phyloP scores from a whole-genome alignment of 1,140 invertebrate genomes.

The Macrotrachela quadricornifera region DNA sequence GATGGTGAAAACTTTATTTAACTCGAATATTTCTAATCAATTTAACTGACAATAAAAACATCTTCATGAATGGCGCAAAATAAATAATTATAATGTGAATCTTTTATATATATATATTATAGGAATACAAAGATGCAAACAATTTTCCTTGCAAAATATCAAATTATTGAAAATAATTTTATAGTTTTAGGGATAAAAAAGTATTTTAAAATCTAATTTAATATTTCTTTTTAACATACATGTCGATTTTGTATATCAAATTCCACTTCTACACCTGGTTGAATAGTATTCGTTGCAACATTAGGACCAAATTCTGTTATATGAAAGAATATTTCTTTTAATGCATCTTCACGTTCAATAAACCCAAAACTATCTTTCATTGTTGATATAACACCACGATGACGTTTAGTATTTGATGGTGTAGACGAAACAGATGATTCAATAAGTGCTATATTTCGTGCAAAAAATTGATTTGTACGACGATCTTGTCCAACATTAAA shows the following conservation, averaged over 20 bases:
- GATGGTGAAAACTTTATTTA: no score
- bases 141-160: no score
- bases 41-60: no score
- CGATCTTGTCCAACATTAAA: no score
- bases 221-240: constrained; percentile 37
- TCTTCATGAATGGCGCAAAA: no score
- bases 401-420: constrained; percentile 19
- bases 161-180: no score
- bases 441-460: background rate
- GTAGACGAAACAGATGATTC: background rate
- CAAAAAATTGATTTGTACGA: background rate
- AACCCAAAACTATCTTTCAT: constrained; percentile 92
- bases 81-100: no score
- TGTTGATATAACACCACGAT: constrained; percentile 79
- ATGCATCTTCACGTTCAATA: constrained; percentile 82
- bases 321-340: constrained; percentile 69
- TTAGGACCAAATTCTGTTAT: constrained; percentile 32
- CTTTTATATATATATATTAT: no score
- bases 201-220: background rate
- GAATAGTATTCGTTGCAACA: constrained; percentile 39
- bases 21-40: no score
- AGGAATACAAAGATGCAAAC: no score
- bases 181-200: no score
- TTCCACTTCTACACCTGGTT: constrained; percentile 79
- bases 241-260: constrained; percentile 84